Percentiles rank a stretch among this genome's conserved stretches.
Conservation (phyloP, 2,113 vertebrate genomes). For the Pseudopodoces humilis region DNA sequence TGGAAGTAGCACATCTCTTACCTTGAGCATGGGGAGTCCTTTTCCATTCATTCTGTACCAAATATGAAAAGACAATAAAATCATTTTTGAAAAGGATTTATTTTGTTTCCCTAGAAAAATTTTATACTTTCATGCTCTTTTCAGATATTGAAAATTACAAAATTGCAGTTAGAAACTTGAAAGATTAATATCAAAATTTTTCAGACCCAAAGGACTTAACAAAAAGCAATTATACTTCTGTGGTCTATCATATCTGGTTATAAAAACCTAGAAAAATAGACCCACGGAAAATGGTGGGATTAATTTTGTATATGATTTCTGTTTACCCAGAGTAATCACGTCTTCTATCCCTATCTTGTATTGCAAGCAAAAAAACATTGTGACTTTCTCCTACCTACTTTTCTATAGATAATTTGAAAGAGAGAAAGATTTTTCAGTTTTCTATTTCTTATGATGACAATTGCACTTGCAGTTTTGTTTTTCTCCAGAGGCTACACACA, state of each 20-base stretch:
- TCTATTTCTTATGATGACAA: conserved; percentile 19
- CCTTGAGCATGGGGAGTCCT: background rate
- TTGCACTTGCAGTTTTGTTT: background rate
- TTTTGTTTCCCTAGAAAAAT: background rate
- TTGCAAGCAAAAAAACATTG: background rate
- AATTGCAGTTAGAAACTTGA: background rate
- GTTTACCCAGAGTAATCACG: background rate
- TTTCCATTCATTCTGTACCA: background rate
- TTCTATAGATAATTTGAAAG: conserved; percentile 36
- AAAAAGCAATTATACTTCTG: background rate
- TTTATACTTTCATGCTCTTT: background rate
- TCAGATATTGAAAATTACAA: background rate
- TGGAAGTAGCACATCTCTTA: background rate
- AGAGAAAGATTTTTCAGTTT: conserved; percentile 55
- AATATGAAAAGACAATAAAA: background rate
- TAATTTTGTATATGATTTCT: background rate
- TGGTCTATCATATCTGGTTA: background rate
- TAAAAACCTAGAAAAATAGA: background rate
- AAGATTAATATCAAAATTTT: background rate
- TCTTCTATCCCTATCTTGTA: background rate
- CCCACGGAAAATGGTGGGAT: background rate
- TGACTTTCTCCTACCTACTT: background rate
- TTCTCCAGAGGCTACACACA: background rate
- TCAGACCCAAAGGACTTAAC: background rate
- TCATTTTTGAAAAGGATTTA: background rate